A percentile compares a stretch with the other conserved stretches of the same genome.
Conservation (phyloP, 2,888 invertebrate genomes). For the Euproctis similis region DNA sequence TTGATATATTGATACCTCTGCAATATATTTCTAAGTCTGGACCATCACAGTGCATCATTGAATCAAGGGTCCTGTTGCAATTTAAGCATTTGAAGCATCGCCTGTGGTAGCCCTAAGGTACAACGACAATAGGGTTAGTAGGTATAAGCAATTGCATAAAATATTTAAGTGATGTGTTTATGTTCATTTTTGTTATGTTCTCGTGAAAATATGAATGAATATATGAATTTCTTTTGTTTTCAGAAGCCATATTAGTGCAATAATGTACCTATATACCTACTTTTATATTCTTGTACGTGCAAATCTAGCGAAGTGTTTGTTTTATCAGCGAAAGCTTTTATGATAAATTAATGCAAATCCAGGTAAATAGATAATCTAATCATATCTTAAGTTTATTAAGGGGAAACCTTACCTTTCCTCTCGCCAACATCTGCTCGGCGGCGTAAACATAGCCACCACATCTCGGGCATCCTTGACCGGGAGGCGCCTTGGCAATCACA, state of each 20-base stretch:
- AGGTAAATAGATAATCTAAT: neutral
- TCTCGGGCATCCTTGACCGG: conserved; percentile 90
- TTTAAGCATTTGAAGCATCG: conserved; percentile 92
- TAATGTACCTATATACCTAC: no score
- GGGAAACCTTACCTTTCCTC: conserved; percentile 87
- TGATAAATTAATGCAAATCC: neutral
- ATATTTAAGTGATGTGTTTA: no score
- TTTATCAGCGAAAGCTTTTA: conserved; percentile 8
- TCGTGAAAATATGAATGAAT: no score
- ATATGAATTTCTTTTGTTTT: no score
- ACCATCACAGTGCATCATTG: conserved; percentile 93
- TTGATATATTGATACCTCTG: conserved; percentile 80
- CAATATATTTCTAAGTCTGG: conserved; percentile 95
- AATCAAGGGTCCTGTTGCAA: conserved; percentile 90
- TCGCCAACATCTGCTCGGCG: conserved; percentile 93
- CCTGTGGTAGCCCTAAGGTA: conserved; percentile 88
- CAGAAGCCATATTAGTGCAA: no score
- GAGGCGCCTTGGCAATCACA: conserved; percentile 86
- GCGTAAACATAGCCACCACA: conserved; percentile 93
- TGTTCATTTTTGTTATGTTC: no score
- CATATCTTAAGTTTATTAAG: neutral
- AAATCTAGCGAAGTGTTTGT: no score
- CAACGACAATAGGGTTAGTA: conserved; percentile 31
- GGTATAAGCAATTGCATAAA: no score
- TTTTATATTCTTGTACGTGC: neutral